These are phyloP conservation scores for Tachypleus tridentatus DNA, from an alignment of 1,140 invertebrate genomes.

Conservation along the genomic window DNA sequence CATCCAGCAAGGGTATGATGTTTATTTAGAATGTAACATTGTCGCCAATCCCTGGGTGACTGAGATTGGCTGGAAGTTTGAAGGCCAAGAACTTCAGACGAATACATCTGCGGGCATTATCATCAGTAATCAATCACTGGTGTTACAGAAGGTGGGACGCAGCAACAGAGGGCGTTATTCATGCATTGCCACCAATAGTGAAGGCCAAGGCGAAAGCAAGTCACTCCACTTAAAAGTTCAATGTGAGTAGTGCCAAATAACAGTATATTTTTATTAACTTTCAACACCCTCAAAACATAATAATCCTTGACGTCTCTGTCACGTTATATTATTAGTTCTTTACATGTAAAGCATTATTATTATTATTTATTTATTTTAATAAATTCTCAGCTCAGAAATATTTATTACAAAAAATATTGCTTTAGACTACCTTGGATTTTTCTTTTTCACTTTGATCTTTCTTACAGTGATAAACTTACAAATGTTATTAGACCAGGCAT, in stretches of 20 bases:
- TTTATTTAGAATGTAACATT: slow-evolving; percentile 79
- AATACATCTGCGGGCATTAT: slow-evolving; percentile 51
- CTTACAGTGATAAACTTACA: too few relatives aligned
- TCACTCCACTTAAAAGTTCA: slow-evolving; percentile 71
- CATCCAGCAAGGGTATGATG: slow-evolving; percentile 64
- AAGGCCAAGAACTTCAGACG: slow-evolving; percentile 33
- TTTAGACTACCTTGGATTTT: too few relatives aligned
- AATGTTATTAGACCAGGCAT: too few relatives aligned
- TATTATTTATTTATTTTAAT: too few relatives aligned
- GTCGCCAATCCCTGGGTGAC: slow-evolving; percentile 69
- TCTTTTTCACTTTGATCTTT: too few relatives aligned
- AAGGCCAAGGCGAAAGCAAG: slow-evolving; percentile 73
- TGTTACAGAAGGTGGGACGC: slow-evolving; percentile 28
- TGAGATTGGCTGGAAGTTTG: slow-evolving; percentile 67
- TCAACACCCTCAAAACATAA: too few relatives aligned
- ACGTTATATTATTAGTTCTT: too few relatives aligned
- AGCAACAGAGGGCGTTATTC: slow-evolving; percentile 46
- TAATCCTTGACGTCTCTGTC: too few relatives aligned
- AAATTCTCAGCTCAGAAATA: too few relatives aligned
- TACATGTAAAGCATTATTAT: too few relatives aligned
- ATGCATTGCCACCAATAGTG: slow-evolving; percentile 74
- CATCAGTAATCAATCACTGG: slow-evolving; percentile 54
- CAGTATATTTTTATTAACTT: too few relatives aligned
- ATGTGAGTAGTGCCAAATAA: slow-evolving; percentile 47
- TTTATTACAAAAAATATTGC: too few relatives aligned